A percentile compares a stretch with the other conserved stretches of the same genome.
These are phyloP conservation scores for Urocynchramus pylzowi DNA, from an alignment of 2,113 vertebrate genomes.

Conservation along the genomic window DNA sequence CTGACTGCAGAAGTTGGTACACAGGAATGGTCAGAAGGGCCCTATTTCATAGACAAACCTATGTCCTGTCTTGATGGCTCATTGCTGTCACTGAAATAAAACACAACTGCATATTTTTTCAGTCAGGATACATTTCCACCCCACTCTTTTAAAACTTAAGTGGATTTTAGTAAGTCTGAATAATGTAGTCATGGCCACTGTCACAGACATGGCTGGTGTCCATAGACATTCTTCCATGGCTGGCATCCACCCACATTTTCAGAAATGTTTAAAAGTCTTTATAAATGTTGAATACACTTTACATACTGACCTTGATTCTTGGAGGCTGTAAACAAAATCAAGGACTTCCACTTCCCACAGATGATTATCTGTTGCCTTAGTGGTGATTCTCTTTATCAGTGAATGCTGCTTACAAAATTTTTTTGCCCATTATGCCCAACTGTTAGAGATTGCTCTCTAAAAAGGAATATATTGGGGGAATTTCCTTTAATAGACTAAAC, in stretches of 20 bases:
- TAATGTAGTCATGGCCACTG: not conserved
- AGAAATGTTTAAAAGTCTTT: not conserved
- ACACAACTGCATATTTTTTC: not conserved
- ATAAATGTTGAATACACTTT: not conserved
- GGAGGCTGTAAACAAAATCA: not conserved
- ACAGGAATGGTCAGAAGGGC: not conserved
- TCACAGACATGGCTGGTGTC: not conserved
- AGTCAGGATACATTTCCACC: not conserved
- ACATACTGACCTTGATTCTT: not conserved
- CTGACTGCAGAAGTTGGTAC: not conserved
- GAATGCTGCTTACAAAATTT: not conserved
- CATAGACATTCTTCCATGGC: no score
- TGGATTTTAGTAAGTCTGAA: not conserved
- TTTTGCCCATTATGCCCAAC: fast-evolving
- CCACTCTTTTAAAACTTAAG: not conserved
- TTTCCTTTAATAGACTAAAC: not conserved
- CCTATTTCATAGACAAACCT: not conserved
- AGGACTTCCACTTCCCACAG: not conserved
- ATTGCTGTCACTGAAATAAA: not conserved
- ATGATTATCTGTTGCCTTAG: not conserved
- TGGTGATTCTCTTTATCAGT: not conserved
- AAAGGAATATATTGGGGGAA: fast-evolving
- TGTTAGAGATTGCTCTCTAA: not conserved
- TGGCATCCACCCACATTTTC: not conserved
- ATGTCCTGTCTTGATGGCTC: not conserved